These are phyloP conservation scores for Phengaris arion DNA, from an alignment of 2,888 invertebrate genomes.

Conservation along the genomic window DNA sequence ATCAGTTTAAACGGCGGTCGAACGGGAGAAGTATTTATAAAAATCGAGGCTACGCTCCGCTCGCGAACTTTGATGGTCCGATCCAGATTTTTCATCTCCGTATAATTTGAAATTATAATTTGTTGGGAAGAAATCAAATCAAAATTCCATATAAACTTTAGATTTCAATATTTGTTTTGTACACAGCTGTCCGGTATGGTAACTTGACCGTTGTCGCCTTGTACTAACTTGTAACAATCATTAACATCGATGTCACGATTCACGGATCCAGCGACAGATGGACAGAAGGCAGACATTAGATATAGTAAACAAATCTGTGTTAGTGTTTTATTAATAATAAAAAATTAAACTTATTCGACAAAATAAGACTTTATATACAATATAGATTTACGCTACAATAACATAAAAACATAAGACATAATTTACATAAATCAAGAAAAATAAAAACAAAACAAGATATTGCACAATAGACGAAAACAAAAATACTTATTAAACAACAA, in stretches of 20 bases:
- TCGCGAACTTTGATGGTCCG: slow-evolving; percentile 68
- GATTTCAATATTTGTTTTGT: slow-evolving; percentile 72
- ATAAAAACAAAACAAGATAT: too few relatives aligned
- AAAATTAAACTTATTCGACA: too few relatives aligned
- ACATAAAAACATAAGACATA: too few relatives aligned
- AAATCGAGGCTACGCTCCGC: slow-evolving; percentile 40
- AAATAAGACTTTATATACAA: too few relatives aligned
- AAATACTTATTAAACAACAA: too few relatives aligned
- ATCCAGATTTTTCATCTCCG: slow-evolving; percentile 75
- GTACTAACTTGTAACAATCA: slow-evolving; percentile 32
- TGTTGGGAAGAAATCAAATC: slow-evolving; percentile 74
- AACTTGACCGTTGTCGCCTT: slow-evolving; percentile 36
- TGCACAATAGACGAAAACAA: too few relatives aligned
- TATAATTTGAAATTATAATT: slow-evolving; percentile 78
- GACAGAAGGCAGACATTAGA: background rate
- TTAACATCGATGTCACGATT: slow-evolving; percentile 29
- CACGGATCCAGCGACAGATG: slow-evolving; percentile 31
- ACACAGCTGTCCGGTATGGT: slow-evolving; percentile 57
- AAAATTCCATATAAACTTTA: slow-evolving; percentile 77
- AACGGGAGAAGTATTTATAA: slow-evolving; percentile 53
- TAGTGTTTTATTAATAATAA: background rate
- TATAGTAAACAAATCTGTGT: background rate
- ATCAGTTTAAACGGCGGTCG: slow-evolving; percentile 65
- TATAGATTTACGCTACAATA: too few relatives aligned
- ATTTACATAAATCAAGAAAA: too few relatives aligned